These are phyloP conservation scores for Caenorhabditis panamensis DNA, from an alignment of 2,888 invertebrate species.

Conservation along the genomic window DNA sequence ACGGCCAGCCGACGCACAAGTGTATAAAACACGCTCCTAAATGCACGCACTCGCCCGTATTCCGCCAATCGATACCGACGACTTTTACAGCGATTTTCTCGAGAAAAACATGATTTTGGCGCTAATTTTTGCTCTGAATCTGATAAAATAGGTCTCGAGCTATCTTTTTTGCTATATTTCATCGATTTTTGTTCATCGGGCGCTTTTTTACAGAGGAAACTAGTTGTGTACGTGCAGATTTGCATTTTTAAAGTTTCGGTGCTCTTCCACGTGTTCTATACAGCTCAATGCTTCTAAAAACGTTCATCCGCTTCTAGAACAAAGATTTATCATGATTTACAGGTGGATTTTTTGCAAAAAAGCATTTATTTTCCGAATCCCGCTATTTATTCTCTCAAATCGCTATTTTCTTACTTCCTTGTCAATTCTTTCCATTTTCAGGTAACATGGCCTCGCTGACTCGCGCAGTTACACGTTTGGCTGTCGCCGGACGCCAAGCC, in stretches of 20 bases:
- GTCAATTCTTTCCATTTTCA: conserved; percentile 20
- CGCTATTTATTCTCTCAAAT: background rate
- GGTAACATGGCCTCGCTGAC: conserved; percentile 71
- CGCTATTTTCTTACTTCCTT: background rate
- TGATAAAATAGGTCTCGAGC: background rate
- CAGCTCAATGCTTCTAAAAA: background rate
- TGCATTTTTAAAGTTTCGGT: background rate
- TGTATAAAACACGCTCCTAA: conserved; percentile 60
- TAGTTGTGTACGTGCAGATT: background rate
- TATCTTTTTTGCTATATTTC: background rate
- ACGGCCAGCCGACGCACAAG: conserved; percentile 39
- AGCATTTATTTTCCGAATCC: no score
- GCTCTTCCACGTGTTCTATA: background rate
- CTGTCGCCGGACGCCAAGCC: conserved; percentile 50
- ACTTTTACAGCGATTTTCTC: conserved; percentile 11
- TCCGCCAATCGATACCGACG: conserved; percentile 41
- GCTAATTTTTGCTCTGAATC: conserved; percentile 5
- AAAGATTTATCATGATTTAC: no score
- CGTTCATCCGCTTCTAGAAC: no score
- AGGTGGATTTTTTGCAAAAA: no score
- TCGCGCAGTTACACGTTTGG: conserved; percentile 63
- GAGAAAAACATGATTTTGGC: background rate
- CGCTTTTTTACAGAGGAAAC: background rate
- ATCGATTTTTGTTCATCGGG: background rate
- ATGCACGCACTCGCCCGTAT: conserved; percentile 52